Base-by-base conservation (phyloP, 2,888 invertebrate species). In the Pemphredon lugubris region DNA sequence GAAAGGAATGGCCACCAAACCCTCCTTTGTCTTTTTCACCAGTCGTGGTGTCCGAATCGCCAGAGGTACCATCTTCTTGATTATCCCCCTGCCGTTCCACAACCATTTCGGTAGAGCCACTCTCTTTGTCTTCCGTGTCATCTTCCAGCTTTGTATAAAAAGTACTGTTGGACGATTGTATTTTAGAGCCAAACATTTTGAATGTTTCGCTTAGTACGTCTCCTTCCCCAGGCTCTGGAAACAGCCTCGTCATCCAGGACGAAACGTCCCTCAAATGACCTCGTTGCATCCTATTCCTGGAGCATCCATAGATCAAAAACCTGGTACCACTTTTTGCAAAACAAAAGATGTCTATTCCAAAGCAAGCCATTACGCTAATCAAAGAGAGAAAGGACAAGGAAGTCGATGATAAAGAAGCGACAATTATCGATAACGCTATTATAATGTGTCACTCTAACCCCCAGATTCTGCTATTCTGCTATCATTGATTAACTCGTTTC, bases 161-260 rank as follows among this genome's bases (percentile, higher is more conserved):
- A 4, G 83, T 89, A 55, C 89, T 89, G 6, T 84, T 87, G 0
- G 86, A 74, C 1, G 86, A 82, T 32, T 81, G 81, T 7, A 72
- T 81, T 72, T 88, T 89, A n/a, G 87, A 86, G 54, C 88, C 78
- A 67, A 90, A 90, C 90, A 89, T 90, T 57, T 88, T 88, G 74
- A 84, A 77, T 18, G 82, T 69, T 23, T 83, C 82, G 7, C 73
- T 63, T 60, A 78, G 70, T 63, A 73, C 66, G 30, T 60, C 74
- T 60, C 68, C 81, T 73, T 86, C 85, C 69, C 84, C 83, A 75
- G 84, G 84, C 75, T 87, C 87, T 60, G 84, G 82, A 75, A 84
- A 72, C 47, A 81, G 57, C 32, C 84, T 86, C 69, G 84, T 86
- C 84, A 86, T 86, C 87, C 87, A 87, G 81, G 86, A 83, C 63